These are phyloP conservation scores for Stegodyphus mimosarum DNA, from an alignment of 1,140 invertebrate species.

Conservation along the genomic window DNA sequence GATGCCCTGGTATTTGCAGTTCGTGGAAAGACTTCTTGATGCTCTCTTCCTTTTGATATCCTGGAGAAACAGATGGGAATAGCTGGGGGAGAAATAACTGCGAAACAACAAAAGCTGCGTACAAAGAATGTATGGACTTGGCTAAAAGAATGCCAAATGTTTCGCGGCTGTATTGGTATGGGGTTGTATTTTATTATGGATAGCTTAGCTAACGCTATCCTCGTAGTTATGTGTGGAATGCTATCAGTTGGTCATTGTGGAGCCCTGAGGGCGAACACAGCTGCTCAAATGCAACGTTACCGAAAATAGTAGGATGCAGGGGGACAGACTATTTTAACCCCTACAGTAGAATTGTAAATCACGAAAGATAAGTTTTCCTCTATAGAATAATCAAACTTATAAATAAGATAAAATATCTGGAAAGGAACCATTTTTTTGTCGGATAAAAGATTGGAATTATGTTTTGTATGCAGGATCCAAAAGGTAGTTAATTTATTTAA, in stretches of 20 bases:
- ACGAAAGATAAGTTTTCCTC: no score
- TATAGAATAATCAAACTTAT: no score
- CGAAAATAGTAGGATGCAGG: no score
- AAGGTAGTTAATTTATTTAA: no score
- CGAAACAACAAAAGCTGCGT: slow-evolving; percentile 31
- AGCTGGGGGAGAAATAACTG: slow-evolving; percentile 20
- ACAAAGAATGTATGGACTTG: slow-evolving; percentile 54
- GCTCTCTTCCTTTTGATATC: slow-evolving; percentile 29
- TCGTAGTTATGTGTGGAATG: slow-evolving; percentile 58
- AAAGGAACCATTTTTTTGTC: no score
- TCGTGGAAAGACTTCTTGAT: slow-evolving; percentile 54
- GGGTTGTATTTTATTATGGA: slow-evolving; percentile 51
- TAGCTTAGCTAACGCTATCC: slow-evolving; percentile 12
- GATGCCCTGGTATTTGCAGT: slow-evolving; percentile 50
- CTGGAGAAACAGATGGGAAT: slow-evolving; percentile 42
- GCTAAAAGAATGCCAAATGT: slow-evolving; percentile 56
- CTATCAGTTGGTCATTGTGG: slow-evolving; percentile 51
- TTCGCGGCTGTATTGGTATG: slow-evolving; percentile 46
- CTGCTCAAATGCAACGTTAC: no score
- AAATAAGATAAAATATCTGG: no score
- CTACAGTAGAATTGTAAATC: no score
- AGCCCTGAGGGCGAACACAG: no score
- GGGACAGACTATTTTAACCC: no score
- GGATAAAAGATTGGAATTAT: no score
- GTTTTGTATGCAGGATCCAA: no score